Evolutionary conservation across 2,888 invertebrate genomes (phyloP).

Genomic region (Eurytoma adleriae): DNA sequence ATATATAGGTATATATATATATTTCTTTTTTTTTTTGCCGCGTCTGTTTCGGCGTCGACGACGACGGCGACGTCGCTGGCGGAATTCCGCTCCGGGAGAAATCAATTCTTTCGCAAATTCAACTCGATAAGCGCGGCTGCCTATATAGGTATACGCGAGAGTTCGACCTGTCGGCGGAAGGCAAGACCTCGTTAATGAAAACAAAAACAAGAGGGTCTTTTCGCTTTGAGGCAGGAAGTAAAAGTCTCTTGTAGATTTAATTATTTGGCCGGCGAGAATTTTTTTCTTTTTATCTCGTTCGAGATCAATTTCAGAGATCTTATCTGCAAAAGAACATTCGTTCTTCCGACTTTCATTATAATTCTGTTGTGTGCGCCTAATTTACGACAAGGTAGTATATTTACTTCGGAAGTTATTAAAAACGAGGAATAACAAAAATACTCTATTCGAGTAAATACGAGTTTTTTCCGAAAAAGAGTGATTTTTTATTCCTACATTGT

Average conservation of each 20-base stretch:
- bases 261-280: neutral
- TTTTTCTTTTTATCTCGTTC: neutral
- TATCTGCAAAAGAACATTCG: no score
- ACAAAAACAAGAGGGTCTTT: slow-evolving; percentile 2
- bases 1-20: neutral
- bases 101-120: slow-evolving; percentile 54
- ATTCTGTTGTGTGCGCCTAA: no score
- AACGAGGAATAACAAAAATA: no score
- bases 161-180: neutral
- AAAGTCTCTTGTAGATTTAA: slow-evolving; percentile 27
- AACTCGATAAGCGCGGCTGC: slow-evolving; percentile 51
- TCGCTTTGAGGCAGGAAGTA: neutral
- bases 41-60: neutral
- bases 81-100: slow-evolving; percentile 53
- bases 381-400: no score
- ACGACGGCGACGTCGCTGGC: slow-evolving; percentile 6
- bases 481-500: no score
- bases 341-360: no score
- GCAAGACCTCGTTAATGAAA: slow-evolving; percentile 50
- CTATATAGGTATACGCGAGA: neutral
- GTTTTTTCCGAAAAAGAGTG: no score
- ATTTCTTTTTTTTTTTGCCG: slow-evolving; percentile 22
- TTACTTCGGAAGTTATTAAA: no score
- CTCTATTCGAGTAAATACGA: no score
- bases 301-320: neutral